phyloP scores from a whole-genome alignment of 2,888 invertebrate species.

The Drosophila trichaetosa region DNA sequence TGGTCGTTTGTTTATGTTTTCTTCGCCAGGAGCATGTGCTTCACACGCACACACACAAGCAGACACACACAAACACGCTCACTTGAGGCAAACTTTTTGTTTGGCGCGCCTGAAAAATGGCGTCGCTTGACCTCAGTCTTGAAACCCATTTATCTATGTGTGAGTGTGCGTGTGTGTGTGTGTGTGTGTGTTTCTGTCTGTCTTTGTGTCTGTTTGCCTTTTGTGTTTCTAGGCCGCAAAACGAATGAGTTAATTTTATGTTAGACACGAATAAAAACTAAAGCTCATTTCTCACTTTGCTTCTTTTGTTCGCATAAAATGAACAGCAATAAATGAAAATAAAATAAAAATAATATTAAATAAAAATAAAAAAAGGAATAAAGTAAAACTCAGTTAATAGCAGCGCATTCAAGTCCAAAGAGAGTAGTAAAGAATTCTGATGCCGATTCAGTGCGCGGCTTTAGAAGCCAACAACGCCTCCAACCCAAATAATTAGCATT shows the following conservation, averaged over 20 bases:
- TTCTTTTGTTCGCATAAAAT: conserved; percentile 43
- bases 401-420: conserved; percentile 33
- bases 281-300: conserved; percentile 58
- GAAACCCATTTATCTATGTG: conserved; percentile 40
- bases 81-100: conserved; percentile 66
- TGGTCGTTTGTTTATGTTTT: conserved; percentile 78
- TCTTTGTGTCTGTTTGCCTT: conserved; percentile 19
- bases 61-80: conserved; percentile 17
- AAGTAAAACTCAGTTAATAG: not conserved
- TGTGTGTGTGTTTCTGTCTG: conserved; percentile 1
- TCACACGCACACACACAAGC: conserved; percentile 25
- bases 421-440: conserved; percentile 10
- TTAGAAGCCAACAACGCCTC: conserved; percentile 49
- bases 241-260: conserved; percentile 77
- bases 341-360: conserved; percentile 8
- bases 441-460: conserved; percentile 43
- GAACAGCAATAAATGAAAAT: conserved; percentile 40
- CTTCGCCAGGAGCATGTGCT: conserved; percentile 67
- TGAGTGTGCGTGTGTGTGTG: not conserved
- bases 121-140: conserved; percentile 71
- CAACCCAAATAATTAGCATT: conserved; percentile 62
- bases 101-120: conserved; percentile 72
- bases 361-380: conserved; percentile 10
- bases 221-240: conserved; percentile 64
- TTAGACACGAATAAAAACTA: conserved; percentile 55